phyloP scores from a whole-genome alignment of 2,797 vertebrate species.

The Channallabes apus region DNA sequence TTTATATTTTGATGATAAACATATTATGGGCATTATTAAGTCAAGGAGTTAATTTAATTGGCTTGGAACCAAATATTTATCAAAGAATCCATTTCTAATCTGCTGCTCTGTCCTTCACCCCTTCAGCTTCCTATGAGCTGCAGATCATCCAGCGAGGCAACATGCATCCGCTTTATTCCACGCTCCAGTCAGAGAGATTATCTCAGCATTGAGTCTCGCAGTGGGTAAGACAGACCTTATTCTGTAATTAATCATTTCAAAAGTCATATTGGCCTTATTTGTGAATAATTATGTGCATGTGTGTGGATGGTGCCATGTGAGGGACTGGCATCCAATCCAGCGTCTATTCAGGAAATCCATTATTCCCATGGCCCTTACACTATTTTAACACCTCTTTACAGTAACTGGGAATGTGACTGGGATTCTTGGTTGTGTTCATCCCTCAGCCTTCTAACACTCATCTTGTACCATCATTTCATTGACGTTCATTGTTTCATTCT shows the following conservation, averaged over 20 bases:
- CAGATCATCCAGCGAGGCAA: conserved; percentile 68
- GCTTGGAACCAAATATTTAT: neutral
- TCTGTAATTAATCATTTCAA: neutral
- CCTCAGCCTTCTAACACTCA: too few species aligned
- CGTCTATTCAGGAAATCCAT: neutral
- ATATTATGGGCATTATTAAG: neutral
- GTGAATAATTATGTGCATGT: neutral
- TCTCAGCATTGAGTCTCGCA: conserved; percentile 70
- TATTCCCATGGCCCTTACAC: too few species aligned
- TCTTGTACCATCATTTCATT: too few species aligned
- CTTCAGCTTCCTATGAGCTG: conserved; percentile 62
- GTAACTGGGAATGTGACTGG: too few species aligned
- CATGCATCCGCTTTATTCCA: conserved; percentile 71
- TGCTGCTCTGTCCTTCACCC: conserved; percentile 1
- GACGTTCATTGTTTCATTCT: too few species aligned
- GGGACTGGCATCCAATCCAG: neutral
- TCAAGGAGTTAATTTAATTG: neutral
- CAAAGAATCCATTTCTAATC: neutral
- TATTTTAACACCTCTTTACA: too few species aligned
- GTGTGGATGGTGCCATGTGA: neutral
- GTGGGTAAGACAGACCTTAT: conserved; percentile 55
- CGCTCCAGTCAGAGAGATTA: conserved; percentile 63
- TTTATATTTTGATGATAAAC: neutral
- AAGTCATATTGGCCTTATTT: neutral
- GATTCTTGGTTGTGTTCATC: too few species aligned